These are phyloP conservation scores for Antigone vipio DNA, from an alignment of 2,113 vertebrate genomes.

Conservation along the genomic window DNA sequence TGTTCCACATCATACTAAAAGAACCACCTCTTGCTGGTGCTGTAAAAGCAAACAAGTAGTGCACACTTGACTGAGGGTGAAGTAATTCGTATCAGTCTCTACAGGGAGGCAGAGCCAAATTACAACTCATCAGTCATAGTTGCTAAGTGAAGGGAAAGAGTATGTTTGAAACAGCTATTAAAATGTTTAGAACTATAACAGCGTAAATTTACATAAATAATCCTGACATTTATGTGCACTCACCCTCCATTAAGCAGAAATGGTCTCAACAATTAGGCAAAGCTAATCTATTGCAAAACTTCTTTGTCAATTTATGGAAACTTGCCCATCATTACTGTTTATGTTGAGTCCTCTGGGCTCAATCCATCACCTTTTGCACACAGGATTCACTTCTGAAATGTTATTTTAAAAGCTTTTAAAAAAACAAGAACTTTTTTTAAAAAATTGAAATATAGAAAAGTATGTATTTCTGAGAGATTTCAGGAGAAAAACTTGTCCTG, in stretches of 20 bases:
- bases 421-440: not conserved
- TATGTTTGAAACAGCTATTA: slow-evolving; percentile 21
- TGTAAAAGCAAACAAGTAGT: not conserved
- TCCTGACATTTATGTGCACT: not conserved
- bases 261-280: not conserved
- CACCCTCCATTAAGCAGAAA: not conserved
- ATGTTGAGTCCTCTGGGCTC: not conserved
- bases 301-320: not conserved
- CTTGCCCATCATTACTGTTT: not conserved
- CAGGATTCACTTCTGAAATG: not conserved
- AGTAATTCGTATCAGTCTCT: not conserved
- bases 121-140: not conserved
- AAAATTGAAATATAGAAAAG: not conserved
- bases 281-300: not conserved
- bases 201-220: slow-evolving; percentile 25
- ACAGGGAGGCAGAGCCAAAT: not conserved
- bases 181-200: not conserved
- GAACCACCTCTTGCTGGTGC: not conserved
- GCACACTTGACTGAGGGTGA: not conserved
- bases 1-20: not conserved
- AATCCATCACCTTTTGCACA: not conserved
- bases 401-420: not conserved
- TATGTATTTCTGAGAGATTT: not conserved
- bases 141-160: not conserved
- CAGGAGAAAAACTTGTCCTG: not conserved